Conservation (phyloP, 1,140 invertebrate genomes). For the Aphelenchoides fujianensis region DNA sequence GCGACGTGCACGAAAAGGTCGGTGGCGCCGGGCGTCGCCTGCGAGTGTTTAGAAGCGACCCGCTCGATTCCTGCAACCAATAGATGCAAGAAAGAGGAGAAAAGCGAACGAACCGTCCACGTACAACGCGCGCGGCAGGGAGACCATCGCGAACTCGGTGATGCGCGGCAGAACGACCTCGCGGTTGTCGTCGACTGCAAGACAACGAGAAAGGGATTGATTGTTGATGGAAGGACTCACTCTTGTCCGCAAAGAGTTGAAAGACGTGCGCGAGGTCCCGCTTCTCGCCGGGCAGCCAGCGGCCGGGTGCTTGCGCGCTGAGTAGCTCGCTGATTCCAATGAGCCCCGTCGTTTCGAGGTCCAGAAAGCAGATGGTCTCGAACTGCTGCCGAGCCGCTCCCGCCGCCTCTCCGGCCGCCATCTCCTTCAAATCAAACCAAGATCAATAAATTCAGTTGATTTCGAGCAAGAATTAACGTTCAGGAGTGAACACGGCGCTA, state of each 20-base stretch:
- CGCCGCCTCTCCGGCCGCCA: no score
- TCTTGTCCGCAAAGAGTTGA: no score
- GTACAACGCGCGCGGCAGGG: slow-evolving; percentile 8
- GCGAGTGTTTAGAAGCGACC: background rate
- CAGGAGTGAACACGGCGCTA: no score
- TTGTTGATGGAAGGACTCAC: no score
- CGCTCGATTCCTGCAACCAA: no score
- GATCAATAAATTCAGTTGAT: no score
- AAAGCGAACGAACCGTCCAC: background rate
- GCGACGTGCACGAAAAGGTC: background rate
- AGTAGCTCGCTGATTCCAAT: slow-evolving; percentile 21
- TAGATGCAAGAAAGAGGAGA: no score
- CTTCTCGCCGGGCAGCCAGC: slow-evolving; percentile 16
- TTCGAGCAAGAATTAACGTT: no score
- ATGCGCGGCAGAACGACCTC: slow-evolving; percentile 23
- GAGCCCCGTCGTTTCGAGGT: slow-evolving; percentile 39
- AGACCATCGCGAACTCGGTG: slow-evolving; percentile 35
- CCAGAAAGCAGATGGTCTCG: slow-evolving; percentile 35
- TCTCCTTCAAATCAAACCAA: no score
- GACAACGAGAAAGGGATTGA: no score
- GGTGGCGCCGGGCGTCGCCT: background rate
- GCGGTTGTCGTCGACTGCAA: slow-evolving; percentile 13
- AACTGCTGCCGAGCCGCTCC: slow-evolving; percentile 20
- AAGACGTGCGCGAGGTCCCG: no score
- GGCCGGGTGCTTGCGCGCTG: background rate